Base-by-base conservation (phyloP, 2,888 invertebrate species). In the Encarsia formosa region DNA sequence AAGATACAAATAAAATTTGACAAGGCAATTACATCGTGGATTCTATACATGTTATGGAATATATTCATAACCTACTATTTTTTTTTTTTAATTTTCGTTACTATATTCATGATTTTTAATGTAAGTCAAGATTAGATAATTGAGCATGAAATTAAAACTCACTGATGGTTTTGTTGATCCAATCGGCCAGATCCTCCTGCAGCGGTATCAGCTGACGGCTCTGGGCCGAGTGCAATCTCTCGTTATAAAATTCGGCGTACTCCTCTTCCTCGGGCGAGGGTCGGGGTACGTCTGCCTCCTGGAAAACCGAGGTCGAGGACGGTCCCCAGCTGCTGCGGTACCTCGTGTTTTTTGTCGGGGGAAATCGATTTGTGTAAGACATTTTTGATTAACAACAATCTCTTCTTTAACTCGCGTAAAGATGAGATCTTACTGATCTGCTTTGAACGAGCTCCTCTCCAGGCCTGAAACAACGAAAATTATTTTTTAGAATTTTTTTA, bases 101-200 rank as follows among this genome's bases (percentile, higher is more conserved):
- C n/a, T n/a, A n/a, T n/a, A n/a, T n/a, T n/a, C n/a, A n/a, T n/a
- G n/a, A n/a, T n/a, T n/a, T n/a, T n/a, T n/a, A n/a, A n/a, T n/a
- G n/a, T n/a, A n/a, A n/a, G n/a, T n/a, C n/a, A n/a, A n/a, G n/a
- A n/a, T n/a, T n/a, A n/a, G n/a, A n/a, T n/a, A n/a, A n/a, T n/a
- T n/a, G n/a, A n/a, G n/a, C n/a, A n/a, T n/a, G n/a, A n/a, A n/a
- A n/a, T n/a, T n/a, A n/a, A n/a, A n/a, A n/a, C 85, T 81, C 70
- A 91, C 91, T 87, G 59, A 91, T 79, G 49, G 85, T 87, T 71
- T 87, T 89, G 71, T 88, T 88, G 58, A 92, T 84, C 91, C 91
- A 92, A 63, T 91, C 90, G 6, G 91, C 88, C 49, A 91, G 76
- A 74, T 92, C 91, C 70, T 91, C 91, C 73, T 89, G 88, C 58